Base-by-base conservation (phyloP, 2,113 vertebrate species). In the Prochilodus magdalenae region DNA sequence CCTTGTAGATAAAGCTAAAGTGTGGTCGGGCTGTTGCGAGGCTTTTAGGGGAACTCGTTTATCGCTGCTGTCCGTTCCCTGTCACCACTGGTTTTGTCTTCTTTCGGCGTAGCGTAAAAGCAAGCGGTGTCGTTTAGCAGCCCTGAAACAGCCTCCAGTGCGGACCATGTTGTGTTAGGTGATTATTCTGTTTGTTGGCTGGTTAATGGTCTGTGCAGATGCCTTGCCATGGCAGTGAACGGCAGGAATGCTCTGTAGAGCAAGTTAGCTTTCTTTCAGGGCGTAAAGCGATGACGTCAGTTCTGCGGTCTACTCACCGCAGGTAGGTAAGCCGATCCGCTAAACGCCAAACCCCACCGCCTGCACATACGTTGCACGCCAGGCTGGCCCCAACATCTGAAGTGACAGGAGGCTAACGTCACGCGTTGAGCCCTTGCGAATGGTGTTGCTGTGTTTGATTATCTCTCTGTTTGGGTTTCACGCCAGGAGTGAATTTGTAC, bases 401-500 rank as follows among this genome's bases (percentile, higher is more conserved):
- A 76, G 24, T 14, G 12, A 84, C 73, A 63, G 59, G 47, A 65
- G 55, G 16, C 66, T 80, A 26, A 72, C 24, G 49, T 79, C 47
- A 73, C 33, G 5, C 26, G 7, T 49, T 51, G 62, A n/a, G 65
- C 69, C 36, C n/a, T 57, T 65, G 66, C 66, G 13, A 55, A 77
- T 65, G 53, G 22, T 15, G 27, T 71, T 55, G 10, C 51, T 66
- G 72, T 26, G 36, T 79, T 67, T 70, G 53, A 84, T 84, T 81
- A 75, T 83, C 60, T 83, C 60, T 24, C 12, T 74, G 76, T 83
- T 83, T 83, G 66, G 49, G 51, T 81, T 85, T 81, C 60, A 44
- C 33, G 10, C 33, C 6, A 62, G 71, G 60, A 73, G 18, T 71
- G 80, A 80, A 75, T 71, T 79, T 60, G 71, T 26, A 72, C 73